Evolutionary conservation across 2,113 vertebrate genomes (phyloP).

Genomic region (Mobula birostris): DNA sequence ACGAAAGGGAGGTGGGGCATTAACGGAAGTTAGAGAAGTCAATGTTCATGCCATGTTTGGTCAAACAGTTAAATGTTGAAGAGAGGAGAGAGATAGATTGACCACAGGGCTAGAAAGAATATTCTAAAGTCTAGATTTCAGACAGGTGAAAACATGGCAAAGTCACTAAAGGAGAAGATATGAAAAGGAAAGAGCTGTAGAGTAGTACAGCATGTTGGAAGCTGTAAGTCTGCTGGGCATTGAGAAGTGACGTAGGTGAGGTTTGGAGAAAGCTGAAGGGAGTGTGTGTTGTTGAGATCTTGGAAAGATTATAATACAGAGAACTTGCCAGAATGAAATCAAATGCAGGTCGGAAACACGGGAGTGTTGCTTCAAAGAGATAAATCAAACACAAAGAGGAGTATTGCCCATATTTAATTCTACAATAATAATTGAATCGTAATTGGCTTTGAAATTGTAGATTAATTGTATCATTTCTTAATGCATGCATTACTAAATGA

Average conservation of each 20-base stretch:
- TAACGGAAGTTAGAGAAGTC: no score
- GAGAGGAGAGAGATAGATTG: background rate
- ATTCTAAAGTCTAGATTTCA: no score
- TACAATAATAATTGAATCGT: background rate
- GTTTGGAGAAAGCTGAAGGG: no score
- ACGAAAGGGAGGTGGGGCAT: no score
- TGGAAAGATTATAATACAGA: no score
- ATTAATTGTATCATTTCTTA: no score
- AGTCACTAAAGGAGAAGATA: background rate
- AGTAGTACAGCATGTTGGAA: background rate
- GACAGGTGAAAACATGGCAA: background rate
- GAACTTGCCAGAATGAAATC: no score
- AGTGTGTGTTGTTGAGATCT: no score
- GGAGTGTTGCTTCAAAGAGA: background rate
- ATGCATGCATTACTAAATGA: no score
- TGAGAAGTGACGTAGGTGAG: background rate
- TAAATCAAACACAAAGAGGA: background rate
- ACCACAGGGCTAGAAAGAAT: background rate
- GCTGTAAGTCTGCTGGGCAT: background rate
- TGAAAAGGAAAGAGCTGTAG: background rate
- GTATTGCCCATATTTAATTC: background rate
- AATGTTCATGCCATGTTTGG: no score
- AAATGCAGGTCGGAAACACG: background rate
- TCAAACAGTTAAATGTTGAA: no score
- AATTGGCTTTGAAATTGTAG: background rate